Evolutionary conservation across 2,797 vertebrate genomes (phyloP).

Genomic region (Enteromius viviparus): DNA sequence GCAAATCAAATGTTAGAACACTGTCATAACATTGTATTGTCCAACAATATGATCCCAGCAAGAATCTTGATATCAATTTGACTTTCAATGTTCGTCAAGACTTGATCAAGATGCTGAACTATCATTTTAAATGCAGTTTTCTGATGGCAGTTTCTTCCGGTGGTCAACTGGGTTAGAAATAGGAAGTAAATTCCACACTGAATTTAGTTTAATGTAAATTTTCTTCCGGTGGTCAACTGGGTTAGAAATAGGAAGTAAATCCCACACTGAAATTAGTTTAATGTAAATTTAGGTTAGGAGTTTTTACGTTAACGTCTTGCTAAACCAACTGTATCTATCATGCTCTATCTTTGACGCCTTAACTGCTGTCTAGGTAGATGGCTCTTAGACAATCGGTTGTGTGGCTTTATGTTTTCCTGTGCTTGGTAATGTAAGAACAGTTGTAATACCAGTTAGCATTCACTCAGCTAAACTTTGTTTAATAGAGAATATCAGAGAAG

Average conservation of each 20-base stretch:
- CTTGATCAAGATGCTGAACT: too few relatives aligned
- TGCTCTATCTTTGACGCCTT: background rate
- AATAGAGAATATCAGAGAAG: constrained; percentile 5
- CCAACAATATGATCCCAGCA: background rate
- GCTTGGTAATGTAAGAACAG: background rate
- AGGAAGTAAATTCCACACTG: background rate
- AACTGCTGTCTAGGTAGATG: background rate
- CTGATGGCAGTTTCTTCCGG: background rate
- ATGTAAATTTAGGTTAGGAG: background rate
- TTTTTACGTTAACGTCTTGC: background rate
- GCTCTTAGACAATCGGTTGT: background rate
- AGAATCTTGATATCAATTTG: too few relatives aligned
- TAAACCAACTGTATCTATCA: background rate
- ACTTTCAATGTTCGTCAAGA: too few relatives aligned
- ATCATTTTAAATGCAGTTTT: background rate
- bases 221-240: background rate
- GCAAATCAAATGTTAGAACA: too few relatives aligned
- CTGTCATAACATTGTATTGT: too few relatives aligned
- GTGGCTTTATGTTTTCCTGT: background rate
- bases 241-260: background rate
- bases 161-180: too few relatives aligned
- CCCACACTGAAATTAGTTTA: background rate
- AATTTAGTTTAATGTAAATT: background rate
- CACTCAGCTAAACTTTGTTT: background rate
- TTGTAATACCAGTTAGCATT: background rate